phyloP scores from a whole-genome alignment of 2,797 vertebrate genomes.

The Rhabdophis nuchalis region DNA sequence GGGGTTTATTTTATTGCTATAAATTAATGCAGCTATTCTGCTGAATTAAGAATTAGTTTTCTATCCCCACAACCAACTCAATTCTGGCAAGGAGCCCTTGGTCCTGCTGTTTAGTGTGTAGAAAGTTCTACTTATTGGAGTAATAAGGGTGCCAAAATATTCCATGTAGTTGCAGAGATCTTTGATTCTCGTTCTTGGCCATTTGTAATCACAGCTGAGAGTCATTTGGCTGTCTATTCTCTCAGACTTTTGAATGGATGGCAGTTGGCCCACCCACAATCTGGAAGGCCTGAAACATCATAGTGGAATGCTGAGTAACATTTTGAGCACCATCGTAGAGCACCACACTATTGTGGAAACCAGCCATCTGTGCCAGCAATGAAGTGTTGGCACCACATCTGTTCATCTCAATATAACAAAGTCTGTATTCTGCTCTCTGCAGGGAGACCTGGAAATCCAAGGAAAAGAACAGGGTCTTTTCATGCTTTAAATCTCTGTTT shows the following conservation, averaged over 20 bases:
- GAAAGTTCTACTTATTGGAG: constrained; percentile 29
- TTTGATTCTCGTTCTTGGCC: constrained; percentile 62
- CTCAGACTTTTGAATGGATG: constrained; percentile 60
- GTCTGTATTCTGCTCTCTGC: background rate
- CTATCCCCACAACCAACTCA: constrained; percentile 1
- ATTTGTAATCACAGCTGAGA: constrained; percentile 65
- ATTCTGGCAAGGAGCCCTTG: background rate
- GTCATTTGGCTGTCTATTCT: constrained; percentile 67
- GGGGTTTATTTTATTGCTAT: background rate
- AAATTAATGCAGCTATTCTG: background rate
- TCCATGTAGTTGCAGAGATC: constrained; percentile 30
- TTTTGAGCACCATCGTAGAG: constrained; percentile 37
- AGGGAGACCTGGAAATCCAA: background rate
- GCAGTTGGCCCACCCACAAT: constrained; percentile 54
- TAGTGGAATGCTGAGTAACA: constrained; percentile 47
- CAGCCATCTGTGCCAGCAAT: constrained; percentile 20
- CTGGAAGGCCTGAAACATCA: constrained; percentile 55
- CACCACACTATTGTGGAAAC: constrained; percentile 30
- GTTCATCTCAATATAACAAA: constrained; percentile 12
- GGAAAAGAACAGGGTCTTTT: constrained; percentile 18
- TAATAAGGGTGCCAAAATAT: constrained; percentile 38
- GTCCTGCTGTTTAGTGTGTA: constrained; percentile 23
- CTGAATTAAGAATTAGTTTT: background rate
- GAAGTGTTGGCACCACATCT: constrained; percentile 4
- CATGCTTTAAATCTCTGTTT: background rate